A percentile compares a stretch with the other conserved stretches of the same genome.
These are phyloP conservation scores for Ecliptopera silaceata DNA, from an alignment of 2,888 invertebrate genomes.

Conservation along the genomic window DNA sequence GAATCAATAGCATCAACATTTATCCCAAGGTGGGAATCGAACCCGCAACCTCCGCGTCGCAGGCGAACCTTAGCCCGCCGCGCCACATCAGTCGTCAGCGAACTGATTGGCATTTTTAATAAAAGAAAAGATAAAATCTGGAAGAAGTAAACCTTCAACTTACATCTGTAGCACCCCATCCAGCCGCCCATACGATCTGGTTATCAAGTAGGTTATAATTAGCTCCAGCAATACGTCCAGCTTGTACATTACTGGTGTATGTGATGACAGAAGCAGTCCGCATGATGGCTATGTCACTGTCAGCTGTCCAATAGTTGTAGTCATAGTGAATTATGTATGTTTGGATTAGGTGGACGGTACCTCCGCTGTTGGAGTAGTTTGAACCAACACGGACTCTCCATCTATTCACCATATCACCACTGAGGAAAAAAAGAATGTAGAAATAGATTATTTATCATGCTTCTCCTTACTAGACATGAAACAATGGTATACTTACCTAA, in stretches of 20 bases:
- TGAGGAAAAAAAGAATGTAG: slow-evolving; percentile 26
- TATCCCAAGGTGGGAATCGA: too few relatives aligned
- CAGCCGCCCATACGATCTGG: slow-evolving; percentile 54
- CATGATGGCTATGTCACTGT: slow-evolving; percentile 53
- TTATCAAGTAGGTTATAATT: slow-evolving; percentile 53
- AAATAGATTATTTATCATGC: too few relatives aligned
- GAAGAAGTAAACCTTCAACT: slow-evolving; percentile 37
- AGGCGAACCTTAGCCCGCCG: too few relatives aligned
- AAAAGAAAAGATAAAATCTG: too few relatives aligned
- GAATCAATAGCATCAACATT: too few relatives aligned
- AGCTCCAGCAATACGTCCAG: slow-evolving; percentile 38
- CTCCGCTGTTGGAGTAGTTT: slow-evolving; percentile 52
- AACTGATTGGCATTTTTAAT: too few relatives aligned
- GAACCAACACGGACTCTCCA: slow-evolving; percentile 58
- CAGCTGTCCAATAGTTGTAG: slow-evolving; percentile 47
- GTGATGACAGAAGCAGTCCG: slow-evolving; percentile 34
- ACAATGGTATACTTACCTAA: too few relatives aligned
- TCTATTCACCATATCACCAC: slow-evolving; percentile 36
- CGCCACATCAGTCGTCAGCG: too few relatives aligned
- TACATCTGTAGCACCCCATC: slow-evolving; percentile 58
- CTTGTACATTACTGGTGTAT: slow-evolving; percentile 20
- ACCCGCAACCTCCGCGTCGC: too few relatives aligned
- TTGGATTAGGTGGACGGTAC: slow-evolving; percentile 38
- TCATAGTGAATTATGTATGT: slow-evolving; percentile 46
- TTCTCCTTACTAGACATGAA: too few relatives aligned